Conservation (phyloP, 53 echinoderm and acorn worm species). For the Paracentrotus lividus region DNA sequence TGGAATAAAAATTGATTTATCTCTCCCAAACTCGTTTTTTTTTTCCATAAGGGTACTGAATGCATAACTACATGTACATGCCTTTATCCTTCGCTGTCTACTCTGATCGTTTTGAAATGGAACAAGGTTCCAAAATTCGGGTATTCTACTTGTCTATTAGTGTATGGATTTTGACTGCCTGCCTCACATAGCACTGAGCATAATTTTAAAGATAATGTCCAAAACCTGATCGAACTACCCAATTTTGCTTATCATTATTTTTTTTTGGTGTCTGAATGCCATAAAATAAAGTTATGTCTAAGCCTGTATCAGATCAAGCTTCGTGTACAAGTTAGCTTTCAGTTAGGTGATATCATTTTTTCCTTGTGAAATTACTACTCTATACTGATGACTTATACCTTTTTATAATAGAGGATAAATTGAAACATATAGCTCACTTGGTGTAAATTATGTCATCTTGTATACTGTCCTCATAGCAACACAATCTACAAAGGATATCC, state of each 20-base stretch:
- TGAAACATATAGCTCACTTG: not conserved
- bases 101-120: not conserved
- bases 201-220: not conserved
- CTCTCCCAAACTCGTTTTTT: not conserved
- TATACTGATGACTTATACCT: too few relatives aligned
- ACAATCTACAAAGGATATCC: slow-evolving; percentile 8
- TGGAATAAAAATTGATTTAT: not conserved
- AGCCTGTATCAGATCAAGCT: not conserved
- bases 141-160: not conserved
- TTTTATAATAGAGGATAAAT: too few relatives aligned
- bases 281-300: not conserved
- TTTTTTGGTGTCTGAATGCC: not conserved
- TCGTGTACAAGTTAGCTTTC: too few relatives aligned
- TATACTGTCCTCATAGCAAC: not conserved
- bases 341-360: too few relatives aligned
- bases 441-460: not conserved
- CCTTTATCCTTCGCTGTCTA: not conserved
- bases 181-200: too few relatives aligned
- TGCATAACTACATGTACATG: not conserved
- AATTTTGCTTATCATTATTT: too few relatives aligned
- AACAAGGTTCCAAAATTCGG: not conserved
- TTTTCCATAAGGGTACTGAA: not conserved
- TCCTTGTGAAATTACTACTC: too few relatives aligned
- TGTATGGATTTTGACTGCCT: not conserved
- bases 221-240: too few relatives aligned